A percentile compares a stretch with the other conserved stretches of the same genome.
Conservation (phyloP, 2,888 invertebrate species). For the Ligdia adustata region DNA sequence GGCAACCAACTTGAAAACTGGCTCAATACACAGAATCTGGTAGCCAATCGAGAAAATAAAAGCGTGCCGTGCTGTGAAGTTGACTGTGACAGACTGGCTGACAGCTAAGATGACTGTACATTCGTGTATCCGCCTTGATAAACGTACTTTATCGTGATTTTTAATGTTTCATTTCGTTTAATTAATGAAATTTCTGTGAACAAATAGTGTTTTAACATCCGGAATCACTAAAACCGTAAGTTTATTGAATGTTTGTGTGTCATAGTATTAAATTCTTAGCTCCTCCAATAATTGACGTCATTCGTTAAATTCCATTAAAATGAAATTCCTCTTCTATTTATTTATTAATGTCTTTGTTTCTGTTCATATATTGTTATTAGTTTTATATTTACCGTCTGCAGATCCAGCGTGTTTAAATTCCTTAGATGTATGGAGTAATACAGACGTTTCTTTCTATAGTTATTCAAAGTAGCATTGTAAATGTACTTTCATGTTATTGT, state of each 20-base stretch:
- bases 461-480: slow-evolving; percentile 24
- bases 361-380: not conserved
- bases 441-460: too few species aligned
- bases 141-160: slow-evolving; percentile 47
- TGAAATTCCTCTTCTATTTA: slow-evolving; percentile 21
- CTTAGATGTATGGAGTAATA: too few species aligned
- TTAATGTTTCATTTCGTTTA: slow-evolving; percentile 16
- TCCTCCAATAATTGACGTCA: slow-evolving; percentile 66
- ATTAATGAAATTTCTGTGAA: slow-evolving; percentile 26
- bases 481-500: slow-evolving; percentile 53
- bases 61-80: slow-evolving; percentile 44
- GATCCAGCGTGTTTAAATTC: too few species aligned
- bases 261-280: slow-evolving; percentile 13
- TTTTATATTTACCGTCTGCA: not conserved
- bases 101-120: slow-evolving; percentile 80
- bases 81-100: too few species aligned
- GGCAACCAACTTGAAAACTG: too few species aligned
- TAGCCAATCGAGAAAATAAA: too few species aligned
- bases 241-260: slow-evolving; percentile 10
- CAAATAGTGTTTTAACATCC: slow-evolving; percentile 26
- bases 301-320: slow-evolving; percentile 68
- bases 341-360: slow-evolving; percentile 6
- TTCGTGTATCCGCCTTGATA: slow-evolving; percentile 70
- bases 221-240: slow-evolving; percentile 34
- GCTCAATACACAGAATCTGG: too few species aligned